phyloP scores from a whole-genome alignment of 2,888 invertebrate species.

The Danaus chrysippus region DNA sequence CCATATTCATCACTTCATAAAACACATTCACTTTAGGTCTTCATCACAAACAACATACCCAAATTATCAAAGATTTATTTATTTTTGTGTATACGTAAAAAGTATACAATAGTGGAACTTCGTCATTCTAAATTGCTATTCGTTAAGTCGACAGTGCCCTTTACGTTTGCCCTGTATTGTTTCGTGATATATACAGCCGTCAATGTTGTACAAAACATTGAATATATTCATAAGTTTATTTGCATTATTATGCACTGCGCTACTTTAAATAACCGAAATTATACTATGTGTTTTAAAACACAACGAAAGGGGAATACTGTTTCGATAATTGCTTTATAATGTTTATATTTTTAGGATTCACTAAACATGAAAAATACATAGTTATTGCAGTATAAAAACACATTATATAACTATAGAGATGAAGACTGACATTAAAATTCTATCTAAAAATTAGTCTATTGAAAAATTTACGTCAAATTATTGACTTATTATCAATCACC shows the following conservation, averaged over 20 bases:
- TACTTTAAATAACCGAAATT: constrained; percentile 3
- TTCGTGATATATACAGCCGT: constrained; percentile 41
- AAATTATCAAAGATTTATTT: too few species aligned
- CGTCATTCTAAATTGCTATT: constrained; percentile 22
- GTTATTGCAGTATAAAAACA: too few species aligned
- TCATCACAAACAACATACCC: too few species aligned
- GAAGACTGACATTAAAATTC: too few species aligned
- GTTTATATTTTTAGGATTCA: too few species aligned
- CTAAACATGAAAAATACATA: too few species aligned
- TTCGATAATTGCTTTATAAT: background rate
- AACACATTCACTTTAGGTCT: too few species aligned
- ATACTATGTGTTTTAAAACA: background rate
- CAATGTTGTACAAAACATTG: constrained; percentile 28
- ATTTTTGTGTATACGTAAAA: background rate
- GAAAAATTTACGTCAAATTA: too few species aligned
- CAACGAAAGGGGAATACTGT: background rate
- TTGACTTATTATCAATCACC: too few species aligned
- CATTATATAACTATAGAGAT: too few species aligned
- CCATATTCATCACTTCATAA: too few species aligned
- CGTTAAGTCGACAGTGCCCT: constrained; percentile 38
- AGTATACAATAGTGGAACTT: constrained; percentile 22
- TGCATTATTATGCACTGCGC: constrained; percentile 13
- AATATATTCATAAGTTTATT: constrained; percentile 11
- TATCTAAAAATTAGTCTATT: too few species aligned
- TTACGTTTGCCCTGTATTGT: constrained; percentile 58